Percentiles rank a stretch among this genome's conserved stretches.
Evolutionary conservation across 2,113 vertebrate species (phyloP).

Genomic region (Marcusenius ussheri): DNA sequence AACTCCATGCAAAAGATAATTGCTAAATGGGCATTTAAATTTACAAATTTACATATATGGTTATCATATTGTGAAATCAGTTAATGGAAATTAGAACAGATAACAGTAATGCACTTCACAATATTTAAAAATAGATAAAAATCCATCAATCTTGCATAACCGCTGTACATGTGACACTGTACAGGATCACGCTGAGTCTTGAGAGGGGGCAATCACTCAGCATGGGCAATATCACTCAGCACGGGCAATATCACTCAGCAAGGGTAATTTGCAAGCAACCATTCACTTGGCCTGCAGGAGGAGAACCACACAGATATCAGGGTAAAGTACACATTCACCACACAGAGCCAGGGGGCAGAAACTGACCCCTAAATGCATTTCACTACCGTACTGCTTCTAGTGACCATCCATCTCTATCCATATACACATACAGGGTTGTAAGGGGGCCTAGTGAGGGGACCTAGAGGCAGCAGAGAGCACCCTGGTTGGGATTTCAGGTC

Average conservation of each 20-base stretch:
- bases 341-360: neutral
- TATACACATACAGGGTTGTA: neutral
- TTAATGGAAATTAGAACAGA: neutral
- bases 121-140: neutral
- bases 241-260: neutral
- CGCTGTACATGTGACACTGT: neutral
- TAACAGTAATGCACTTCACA: neutral
- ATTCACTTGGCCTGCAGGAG: neutral
- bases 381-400: neutral
- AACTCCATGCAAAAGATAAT: neutral
- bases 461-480: neutral
- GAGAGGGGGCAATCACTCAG: neutral
- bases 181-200: neutral
- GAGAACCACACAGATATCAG: neutral
- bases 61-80: neutral
- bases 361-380: neutral
- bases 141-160: neutral
- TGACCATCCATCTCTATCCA: neutral
- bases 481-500: neutral
- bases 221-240: neutral
- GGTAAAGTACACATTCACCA: neutral
- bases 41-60: neutral
- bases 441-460: neutral
- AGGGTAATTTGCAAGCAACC: neutral
- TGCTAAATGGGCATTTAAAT: neutral